Base-by-base conservation (phyloP, 2,113 vertebrate species). In the Paralichthys olivaceus region DNA sequence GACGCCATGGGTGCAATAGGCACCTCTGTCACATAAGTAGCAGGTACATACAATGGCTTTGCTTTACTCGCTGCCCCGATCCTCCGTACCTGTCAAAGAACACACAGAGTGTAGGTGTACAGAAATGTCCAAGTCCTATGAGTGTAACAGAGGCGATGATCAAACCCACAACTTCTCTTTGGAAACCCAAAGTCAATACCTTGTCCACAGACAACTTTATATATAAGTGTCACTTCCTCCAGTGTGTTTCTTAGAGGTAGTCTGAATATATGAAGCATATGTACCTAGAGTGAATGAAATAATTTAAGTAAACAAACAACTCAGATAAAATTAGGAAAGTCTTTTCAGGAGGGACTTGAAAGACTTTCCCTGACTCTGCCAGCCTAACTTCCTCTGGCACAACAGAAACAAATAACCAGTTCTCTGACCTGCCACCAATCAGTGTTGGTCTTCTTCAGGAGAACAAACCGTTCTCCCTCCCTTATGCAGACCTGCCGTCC, bases 361-460 rank as follows among this genome's bases (percentile, higher is more conserved):
- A 49, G 6, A 49, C n/a, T 19, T 5, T 15, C 45, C 4, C 45
- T 19, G 45, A 49, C 45, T 19, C 45, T 17, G 45, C 15, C 14
- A 19, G 1, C 12, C 29, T 32, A 32, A 32, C 29, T 32, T 32
- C 40, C 40, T 45, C 47, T 2, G 47, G 62, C 0, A 13, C 2
- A 65, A 65, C 47, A 74, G 25, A 59, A 69, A 40, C 0, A 66
- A 34, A 62, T 0, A 0, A 57, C 32, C 9, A 0, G 2, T 61
- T 66, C 40, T 61, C 86, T 86, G 69, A 93, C 92, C 92, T 97
- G 94, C 97, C 97, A 98, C 96, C 97, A 97, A 89, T 97, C 96
- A 6, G 86, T 71, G 11, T 96, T 97, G 59, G 95, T 93, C 86
- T 96, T 97, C 74, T 90, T 94, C 74, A 98, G 92, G n/a, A 97